Conservation (phyloP, 2,113 vertebrate genomes). For the Cettia cetti region DNA sequence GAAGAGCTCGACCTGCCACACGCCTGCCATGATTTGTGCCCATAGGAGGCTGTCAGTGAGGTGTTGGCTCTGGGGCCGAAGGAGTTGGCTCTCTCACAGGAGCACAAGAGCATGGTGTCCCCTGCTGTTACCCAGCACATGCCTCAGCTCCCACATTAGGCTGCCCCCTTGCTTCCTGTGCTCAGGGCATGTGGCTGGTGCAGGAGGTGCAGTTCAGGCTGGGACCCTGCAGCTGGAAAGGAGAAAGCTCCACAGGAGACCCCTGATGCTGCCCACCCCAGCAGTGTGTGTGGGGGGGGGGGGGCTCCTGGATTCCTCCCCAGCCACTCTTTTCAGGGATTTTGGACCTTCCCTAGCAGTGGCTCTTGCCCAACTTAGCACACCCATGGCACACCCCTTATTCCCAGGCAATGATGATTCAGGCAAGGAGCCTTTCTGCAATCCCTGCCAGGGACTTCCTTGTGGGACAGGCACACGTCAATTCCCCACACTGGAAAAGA, state of each 20-base stretch:
- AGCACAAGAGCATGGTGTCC: accelerated
- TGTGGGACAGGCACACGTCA: accelerated
- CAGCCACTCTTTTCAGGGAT: not conserved
- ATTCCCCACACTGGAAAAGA: not conserved
- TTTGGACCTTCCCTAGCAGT: not conserved
- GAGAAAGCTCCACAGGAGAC: not conserved
- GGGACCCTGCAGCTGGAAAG: not conserved
- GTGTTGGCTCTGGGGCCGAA: not conserved
- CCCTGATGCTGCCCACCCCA: not conserved
- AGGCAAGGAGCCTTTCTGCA: not conserved
- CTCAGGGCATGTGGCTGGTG: not conserved
- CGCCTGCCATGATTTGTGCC: not conserved
- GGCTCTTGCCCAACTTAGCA: not conserved
- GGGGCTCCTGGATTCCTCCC: not conserved
- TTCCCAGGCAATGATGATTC: not conserved
- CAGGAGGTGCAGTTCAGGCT: not conserved
- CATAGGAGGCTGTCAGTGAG: not conserved
- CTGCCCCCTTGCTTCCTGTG: not conserved
- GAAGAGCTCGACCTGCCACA: accelerated
- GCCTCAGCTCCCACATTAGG: not conserved
- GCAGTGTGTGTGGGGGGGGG: accelerated
- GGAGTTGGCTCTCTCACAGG: accelerated
- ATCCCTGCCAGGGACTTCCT: not conserved
- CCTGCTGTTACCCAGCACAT: accelerated
- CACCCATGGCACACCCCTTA: not conserved